phyloP scores from a whole-genome alignment of 1,140 invertebrate genomes.

The Drosophila chauvacae region DNA sequence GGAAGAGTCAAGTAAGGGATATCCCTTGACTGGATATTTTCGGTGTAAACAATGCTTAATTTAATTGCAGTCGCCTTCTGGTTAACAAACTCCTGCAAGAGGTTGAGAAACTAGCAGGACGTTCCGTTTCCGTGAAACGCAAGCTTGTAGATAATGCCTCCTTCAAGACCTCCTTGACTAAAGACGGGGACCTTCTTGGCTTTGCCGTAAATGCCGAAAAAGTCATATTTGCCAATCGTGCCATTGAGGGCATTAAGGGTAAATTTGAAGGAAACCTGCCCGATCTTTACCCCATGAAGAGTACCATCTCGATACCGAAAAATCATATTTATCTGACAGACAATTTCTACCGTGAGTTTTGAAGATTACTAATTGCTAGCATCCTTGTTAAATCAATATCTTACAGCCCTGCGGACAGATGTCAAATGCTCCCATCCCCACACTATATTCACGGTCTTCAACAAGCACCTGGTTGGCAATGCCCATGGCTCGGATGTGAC shows the following conservation, averaged over 20 bases:
- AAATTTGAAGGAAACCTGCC: constrained; percentile 86
- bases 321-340: constrained; percentile 88
- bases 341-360: constrained; percentile 90
- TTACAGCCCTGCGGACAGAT: constrained; percentile 86
- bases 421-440: constrained; percentile 87
- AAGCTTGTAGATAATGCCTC: constrained; percentile 86
- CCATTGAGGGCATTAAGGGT: constrained; percentile 86
- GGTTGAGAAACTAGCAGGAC: constrained; percentile 87
- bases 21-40: background rate
- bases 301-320: constrained; percentile 88
- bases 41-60: constrained; percentile 29
- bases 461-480: constrained; percentile 88
- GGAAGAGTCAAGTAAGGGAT: constrained; percentile 87
- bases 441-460: constrained; percentile 90
- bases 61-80: constrained; percentile 87
- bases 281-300: constrained; percentile 89
- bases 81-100: constrained; percentile 89
- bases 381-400: background rate
- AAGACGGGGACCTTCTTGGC: constrained; percentile 87
- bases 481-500: constrained; percentile 88
- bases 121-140: constrained; percentile 85
- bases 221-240: constrained; percentile 87
- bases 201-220: constrained; percentile 88
- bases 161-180: constrained; percentile 86
- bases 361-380: background rate